A percentile compares a stretch with the other conserved stretches of the same genome.
Conservation (phyloP, 2,888 invertebrate species). For the Petrolisthes manimaculis region DNA sequence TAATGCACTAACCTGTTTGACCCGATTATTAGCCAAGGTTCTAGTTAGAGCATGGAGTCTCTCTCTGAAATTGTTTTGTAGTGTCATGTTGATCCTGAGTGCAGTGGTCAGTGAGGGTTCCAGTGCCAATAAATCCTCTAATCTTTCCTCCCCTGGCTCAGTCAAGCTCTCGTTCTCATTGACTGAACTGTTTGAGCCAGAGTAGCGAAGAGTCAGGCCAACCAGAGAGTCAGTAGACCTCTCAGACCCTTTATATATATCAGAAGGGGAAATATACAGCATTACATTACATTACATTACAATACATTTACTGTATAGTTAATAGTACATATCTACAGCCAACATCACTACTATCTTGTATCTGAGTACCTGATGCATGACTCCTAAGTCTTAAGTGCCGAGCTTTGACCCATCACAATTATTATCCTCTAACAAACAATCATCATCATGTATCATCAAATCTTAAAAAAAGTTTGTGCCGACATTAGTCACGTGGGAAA, state of each 20-base stretch:
- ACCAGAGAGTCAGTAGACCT: neutral
- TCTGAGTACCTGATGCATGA: neutral
- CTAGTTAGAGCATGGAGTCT: conserved; percentile 33
- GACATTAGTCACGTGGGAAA: too few species aligned
- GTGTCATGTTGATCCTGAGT: conserved; percentile 38
- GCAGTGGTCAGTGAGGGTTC: conserved; percentile 42
- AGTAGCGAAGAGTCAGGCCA: neutral
- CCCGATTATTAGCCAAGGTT: neutral
- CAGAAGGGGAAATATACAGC: neutral
- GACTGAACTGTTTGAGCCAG: neutral
- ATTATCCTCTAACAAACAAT: neutral
- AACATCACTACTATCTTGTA: neutral
- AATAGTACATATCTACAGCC: neutral
- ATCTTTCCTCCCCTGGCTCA: too few species aligned
- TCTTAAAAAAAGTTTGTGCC: too few species aligned
- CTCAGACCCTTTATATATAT: neutral
- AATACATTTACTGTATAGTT: neutral
- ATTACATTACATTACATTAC: neutral
- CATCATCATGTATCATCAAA: too few species aligned
- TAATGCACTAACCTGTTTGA: neutral
- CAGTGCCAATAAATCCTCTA: neutral
- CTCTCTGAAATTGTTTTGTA: conserved; percentile 40
- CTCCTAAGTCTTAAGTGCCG: neutral
- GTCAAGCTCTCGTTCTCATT: too few species aligned
- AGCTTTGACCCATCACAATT: too few species aligned